Conservation (phyloP, 2,888 invertebrate species). For the Scaptomyza parva region DNA sequence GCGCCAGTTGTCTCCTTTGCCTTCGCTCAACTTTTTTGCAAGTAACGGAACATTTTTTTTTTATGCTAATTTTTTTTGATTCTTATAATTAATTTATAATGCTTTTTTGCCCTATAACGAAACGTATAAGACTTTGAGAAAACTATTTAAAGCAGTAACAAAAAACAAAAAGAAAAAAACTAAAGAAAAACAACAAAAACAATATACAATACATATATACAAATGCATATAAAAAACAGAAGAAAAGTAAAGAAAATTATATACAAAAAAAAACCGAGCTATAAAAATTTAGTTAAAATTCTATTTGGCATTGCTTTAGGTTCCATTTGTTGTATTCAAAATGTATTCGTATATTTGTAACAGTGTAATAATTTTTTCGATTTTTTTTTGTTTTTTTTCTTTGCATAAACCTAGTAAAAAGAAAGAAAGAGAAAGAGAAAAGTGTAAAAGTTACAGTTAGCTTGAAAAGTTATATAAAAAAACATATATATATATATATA, state of each 20-base stretch:
- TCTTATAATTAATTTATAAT: conserved; percentile 69
- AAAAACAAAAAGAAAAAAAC: conserved; percentile 25
- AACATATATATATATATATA: conserved; percentile 30
- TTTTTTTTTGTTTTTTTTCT: conserved; percentile 28
- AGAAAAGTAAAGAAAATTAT: conserved; percentile 17
- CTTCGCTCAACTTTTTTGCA: conserved; percentile 59
- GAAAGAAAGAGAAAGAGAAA: conserved; percentile 1
- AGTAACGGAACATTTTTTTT: conserved; percentile 49
- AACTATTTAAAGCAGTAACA: conserved; percentile 66
- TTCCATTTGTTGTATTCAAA: conserved; percentile 15
- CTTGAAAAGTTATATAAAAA: conserved; percentile 65
- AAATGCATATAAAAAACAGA: too few relatives aligned
- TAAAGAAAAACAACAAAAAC: conserved; percentile 14
- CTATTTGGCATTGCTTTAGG: conserved; percentile 49
- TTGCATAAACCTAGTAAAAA: conserved; percentile 35
- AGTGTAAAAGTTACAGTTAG: conserved; percentile 37
- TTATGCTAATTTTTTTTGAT: conserved; percentile 58
- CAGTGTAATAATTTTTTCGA: conserved; percentile 15
- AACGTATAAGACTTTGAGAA: conserved; percentile 82
- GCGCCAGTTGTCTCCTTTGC: conserved; percentile 24
- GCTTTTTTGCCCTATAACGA: conserved; percentile 83
- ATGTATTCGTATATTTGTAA: conserved; percentile 31
- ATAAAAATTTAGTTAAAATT: conserved; percentile 66
- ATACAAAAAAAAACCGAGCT: conserved; percentile 10
- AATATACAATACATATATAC: conserved; percentile 26